Evolutionary conservation across 2,113 vertebrate genomes (phyloP).

Genomic region (Ibidorhyncha struthersii): DNA sequence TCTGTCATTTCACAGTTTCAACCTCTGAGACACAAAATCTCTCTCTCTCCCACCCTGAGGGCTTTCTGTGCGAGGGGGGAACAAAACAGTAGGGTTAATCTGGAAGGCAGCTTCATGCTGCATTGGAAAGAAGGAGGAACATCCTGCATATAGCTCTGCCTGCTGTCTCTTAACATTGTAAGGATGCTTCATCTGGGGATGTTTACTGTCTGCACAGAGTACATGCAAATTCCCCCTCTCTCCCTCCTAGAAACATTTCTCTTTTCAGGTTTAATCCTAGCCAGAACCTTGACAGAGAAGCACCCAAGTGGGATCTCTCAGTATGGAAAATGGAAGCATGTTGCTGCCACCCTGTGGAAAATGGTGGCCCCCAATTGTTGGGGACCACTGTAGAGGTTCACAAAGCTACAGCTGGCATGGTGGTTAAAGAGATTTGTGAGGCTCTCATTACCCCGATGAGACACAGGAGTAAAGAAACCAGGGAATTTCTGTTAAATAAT

Average conservation of each 20-base stretch:
- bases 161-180: neutral
- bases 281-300: neutral
- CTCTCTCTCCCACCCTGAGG: neutral
- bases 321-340: neutral
- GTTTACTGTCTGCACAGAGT: neutral
- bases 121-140: neutral
- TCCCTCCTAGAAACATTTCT: neutral
- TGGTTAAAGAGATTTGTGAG: neutral
- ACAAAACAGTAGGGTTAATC: neutral
- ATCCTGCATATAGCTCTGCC: neutral
- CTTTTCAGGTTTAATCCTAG: slow-evolving; percentile 1
- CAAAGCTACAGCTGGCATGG: neutral
- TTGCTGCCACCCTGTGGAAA: slow-evolving; percentile 61
- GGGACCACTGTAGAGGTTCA: neutral
- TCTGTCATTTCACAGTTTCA: neutral
- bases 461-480: neutral
- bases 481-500: neutral
- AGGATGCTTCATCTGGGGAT: neutral
- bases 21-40: neutral
- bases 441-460: neutral
- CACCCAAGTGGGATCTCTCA: neutral
- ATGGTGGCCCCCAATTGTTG: neutral
- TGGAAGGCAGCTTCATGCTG: neutral
- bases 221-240: neutral
- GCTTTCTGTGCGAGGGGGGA: neutral